Conservation (phyloP, 1,140 invertebrate genomes). For the Campoletis sonorensis region DNA sequence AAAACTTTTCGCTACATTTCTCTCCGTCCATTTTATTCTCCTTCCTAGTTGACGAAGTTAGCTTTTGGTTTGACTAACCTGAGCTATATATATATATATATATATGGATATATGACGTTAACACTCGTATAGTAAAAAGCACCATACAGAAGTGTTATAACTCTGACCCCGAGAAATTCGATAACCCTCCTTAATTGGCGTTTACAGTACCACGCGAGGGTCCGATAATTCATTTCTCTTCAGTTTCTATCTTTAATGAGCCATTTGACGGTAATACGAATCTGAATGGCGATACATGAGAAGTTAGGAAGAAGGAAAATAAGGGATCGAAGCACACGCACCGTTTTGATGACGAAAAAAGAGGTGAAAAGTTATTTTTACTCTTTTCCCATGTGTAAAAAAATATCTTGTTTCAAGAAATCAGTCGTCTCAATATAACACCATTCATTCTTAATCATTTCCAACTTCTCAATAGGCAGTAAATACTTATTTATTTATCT, state of each 20-base stretch:
- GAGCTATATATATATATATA: no score
- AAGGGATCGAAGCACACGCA: background rate
- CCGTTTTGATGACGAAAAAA: background rate
- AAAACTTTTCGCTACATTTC: no score
- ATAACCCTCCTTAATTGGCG: constrained; percentile 60
- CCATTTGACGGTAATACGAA: constrained; percentile 46
- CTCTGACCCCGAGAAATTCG: constrained; percentile 53
- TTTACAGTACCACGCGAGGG: constrained; percentile 58
- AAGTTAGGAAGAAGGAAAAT: background rate
- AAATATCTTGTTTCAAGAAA: background rate
- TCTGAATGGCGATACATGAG: background rate
- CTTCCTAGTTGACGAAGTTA: no score
- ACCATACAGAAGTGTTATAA: background rate
- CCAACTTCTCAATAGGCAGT: no score
- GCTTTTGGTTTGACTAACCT: no score
- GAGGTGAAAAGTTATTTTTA: constrained; percentile 9
- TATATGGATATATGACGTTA: no score
- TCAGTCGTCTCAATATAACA: background rate
- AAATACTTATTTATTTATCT: no score
- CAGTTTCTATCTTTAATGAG: constrained; percentile 53
- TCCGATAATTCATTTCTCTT: constrained; percentile 48
- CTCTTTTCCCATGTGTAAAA: background rate
- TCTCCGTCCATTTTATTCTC: no score
- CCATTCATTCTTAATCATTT: no score
- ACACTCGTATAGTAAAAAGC: no score